These are phyloP conservation scores for Strigamia crassipes DNA, from an alignment of 2,888 invertebrate genomes.

Conservation along the genomic window DNA sequence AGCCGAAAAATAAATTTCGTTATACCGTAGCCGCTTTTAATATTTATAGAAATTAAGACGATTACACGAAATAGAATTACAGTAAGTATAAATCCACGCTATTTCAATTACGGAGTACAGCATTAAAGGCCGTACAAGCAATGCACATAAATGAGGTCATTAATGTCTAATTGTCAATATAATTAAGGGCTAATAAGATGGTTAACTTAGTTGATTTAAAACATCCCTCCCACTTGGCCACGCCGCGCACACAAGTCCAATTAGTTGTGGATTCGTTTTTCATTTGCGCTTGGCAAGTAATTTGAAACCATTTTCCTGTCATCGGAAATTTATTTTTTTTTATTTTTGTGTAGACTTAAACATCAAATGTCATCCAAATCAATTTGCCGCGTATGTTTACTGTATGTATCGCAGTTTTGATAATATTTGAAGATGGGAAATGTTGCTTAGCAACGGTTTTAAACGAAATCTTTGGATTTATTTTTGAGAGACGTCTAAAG, in stretches of 20 bases:
- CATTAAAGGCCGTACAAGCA: not conserved
- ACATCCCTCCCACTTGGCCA: not conserved
- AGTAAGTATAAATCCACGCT: not conserved
- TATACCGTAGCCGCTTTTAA: not conserved
- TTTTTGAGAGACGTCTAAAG: not conserved
- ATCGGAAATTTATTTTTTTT: not conserved
- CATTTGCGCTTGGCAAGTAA: not conserved
- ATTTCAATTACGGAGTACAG: not conserved
- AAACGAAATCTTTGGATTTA: not conserved
- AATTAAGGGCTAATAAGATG: not conserved
- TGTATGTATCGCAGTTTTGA: not conserved
- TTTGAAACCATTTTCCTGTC: not conserved
- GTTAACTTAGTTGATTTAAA: not conserved
- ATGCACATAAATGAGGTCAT: not conserved
- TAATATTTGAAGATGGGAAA: not conserved
- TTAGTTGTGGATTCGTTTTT: conserved; percentile 10
- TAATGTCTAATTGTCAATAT: conserved; percentile 1
- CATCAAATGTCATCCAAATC: not conserved
- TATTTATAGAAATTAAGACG: not conserved
- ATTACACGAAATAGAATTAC: not conserved
- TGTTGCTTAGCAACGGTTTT: conserved; percentile 7
- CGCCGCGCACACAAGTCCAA: not conserved
- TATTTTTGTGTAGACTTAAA: not conserved
- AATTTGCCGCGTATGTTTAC: not conserved
- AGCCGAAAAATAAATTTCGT: not conserved